Conservation (phyloP, 2,888 invertebrate genomes). For the Synergus laeviventris region DNA sequence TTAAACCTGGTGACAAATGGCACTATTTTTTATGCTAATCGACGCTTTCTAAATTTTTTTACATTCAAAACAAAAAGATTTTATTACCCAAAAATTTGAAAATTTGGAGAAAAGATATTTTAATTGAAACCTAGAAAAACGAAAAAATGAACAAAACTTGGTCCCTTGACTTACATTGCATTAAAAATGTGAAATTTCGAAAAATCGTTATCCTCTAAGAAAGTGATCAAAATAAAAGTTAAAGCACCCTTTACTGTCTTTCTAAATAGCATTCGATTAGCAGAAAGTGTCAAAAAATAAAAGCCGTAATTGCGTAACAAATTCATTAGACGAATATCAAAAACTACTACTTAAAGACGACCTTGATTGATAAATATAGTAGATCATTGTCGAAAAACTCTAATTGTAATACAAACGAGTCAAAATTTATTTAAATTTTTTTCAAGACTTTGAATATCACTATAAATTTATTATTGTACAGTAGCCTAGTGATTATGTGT, state of each 20-base stretch:
- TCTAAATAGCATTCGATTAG: conserved; percentile 14
- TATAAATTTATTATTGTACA: conserved; percentile 65
- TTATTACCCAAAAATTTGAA: neutral
- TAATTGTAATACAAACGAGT: conserved; percentile 65
- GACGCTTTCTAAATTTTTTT: conserved; percentile 37
- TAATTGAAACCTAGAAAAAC: neutral
- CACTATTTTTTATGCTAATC: conserved; percentile 48
- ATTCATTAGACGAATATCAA: conserved; percentile 53
- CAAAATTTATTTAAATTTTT: conserved; percentile 58
- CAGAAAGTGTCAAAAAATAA: conserved; percentile 31
- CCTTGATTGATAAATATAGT: neutral
- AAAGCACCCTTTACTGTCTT: conserved; percentile 44
- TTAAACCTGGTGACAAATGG: conserved; percentile 55
- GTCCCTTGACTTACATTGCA: neutral
- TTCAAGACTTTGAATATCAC: conserved; percentile 54
- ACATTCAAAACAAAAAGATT: neutral
- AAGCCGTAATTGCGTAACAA: conserved; percentile 58
- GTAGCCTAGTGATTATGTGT: conserved; percentile 74
- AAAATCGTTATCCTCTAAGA: too few species aligned
- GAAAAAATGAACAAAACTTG: conserved; percentile 41
- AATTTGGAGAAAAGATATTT: neutral
- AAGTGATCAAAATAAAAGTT: neutral
- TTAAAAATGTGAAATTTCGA: neutral
- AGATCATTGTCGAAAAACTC: conserved; percentile 13
- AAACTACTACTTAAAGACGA: conserved; percentile 24